Percentiles rank a stretch among this genome's conserved stretches.
Conservation (phyloP, 2,888 invertebrate genomes). For the Pteria penguin region DNA sequence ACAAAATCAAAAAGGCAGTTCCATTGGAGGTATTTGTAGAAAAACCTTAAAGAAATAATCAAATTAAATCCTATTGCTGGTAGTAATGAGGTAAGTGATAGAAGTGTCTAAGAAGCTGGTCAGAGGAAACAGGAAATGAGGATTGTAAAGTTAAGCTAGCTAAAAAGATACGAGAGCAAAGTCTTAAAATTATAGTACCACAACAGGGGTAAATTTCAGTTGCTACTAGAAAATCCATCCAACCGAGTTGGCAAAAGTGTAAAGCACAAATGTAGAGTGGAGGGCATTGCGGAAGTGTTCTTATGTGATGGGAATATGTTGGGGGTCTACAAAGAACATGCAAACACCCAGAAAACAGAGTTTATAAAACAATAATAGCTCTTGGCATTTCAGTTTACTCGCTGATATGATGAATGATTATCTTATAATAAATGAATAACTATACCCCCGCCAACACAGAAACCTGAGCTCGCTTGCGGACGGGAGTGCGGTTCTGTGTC, state of each 20-base stretch:
- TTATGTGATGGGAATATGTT: constrained; percentile 4
- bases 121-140: too few relatives aligned
- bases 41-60: too few relatives aligned
- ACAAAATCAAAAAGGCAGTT: too few relatives aligned
- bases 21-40: too few relatives aligned
- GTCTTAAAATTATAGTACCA: neutral
- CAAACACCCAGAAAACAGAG: neutral
- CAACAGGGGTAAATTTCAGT: neutral
- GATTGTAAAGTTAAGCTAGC: too few relatives aligned
- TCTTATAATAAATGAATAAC: neutral
- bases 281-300: neutral
- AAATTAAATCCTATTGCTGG: too few relatives aligned
- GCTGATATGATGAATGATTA: neutral
- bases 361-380: neutral
- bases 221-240: neutral
- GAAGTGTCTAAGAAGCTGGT: too few relatives aligned
- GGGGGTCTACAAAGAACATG: neutral
- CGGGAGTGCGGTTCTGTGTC: too few relatives aligned
- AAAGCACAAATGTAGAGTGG: neutral
- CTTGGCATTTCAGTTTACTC: neutral
- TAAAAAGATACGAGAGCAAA: too few relatives aligned
- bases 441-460: neutral
- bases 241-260: neutral
- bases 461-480: too few relatives aligned
- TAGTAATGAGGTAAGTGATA: too few relatives aligned